Evolutionary conservation across 2,888 invertebrate genomes (phyloP).

Genomic region (Drosophila meridiana): DNA sequence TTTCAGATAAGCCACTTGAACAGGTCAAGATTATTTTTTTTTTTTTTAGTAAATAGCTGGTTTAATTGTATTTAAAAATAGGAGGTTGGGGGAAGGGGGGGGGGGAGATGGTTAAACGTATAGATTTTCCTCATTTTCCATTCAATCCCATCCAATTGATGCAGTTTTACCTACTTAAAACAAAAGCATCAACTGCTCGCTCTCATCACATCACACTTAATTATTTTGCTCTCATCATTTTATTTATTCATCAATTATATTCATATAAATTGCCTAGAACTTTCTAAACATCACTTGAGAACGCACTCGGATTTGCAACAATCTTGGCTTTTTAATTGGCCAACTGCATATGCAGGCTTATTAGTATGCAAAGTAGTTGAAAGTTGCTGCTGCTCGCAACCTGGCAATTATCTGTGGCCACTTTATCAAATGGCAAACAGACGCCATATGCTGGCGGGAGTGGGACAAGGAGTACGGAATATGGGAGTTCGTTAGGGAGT

Average conservation of each 20-base stretch:
- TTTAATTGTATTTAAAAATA: too few species aligned
- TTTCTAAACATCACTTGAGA: neutral
- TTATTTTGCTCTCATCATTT: neutral
- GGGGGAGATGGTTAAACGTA: too few species aligned
- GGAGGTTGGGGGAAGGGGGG: too few species aligned
- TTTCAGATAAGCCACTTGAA: too few species aligned
- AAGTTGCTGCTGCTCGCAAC: conserved; percentile 18
- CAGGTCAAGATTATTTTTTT: too few species aligned
- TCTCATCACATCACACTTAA: neutral
- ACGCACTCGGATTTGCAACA: neutral
- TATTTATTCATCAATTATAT: conserved; percentile 1
- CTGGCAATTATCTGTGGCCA: conserved; percentile 37
- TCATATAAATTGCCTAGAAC: neutral
- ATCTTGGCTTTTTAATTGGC: conserved; percentile 23
- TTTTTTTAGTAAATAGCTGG: too few species aligned
- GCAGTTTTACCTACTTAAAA: neutral
- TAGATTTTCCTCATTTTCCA: neutral
- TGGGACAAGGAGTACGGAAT: neutral
- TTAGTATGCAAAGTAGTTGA: conserved; percentile 30
- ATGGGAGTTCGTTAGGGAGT: neutral
- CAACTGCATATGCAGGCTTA: conserved; percentile 14
- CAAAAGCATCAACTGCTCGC: neutral
- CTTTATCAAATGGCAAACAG: conserved; percentile 39
- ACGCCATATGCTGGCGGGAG: conserved; percentile 3
- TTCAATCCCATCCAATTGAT: neutral